Base-by-base conservation (phyloP, 2,113 vertebrate species). In the Sphaerodactylus townsendi region DNA sequence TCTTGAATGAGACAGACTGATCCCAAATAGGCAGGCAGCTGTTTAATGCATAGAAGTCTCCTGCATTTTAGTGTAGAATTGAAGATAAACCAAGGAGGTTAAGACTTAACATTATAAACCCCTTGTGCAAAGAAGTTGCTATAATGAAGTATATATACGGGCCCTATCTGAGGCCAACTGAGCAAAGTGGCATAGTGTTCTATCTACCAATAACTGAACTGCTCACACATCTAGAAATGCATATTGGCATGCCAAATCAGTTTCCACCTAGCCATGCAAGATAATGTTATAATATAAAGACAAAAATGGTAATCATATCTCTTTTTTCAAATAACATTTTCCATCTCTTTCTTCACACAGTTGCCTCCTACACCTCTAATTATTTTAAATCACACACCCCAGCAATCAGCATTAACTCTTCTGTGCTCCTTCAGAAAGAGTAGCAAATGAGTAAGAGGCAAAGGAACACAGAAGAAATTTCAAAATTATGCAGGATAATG, bases 311-410 rank as follows among this genome's bases (percentile, higher is more conserved):
- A 83, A 7, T 0, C 5, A 81, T 14, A 68, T 85, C 4, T 68
- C 82, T 13, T 44, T 89, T 93, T 87, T 65, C 77, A 88, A 56
- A 17, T 50, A 88, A 35, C 72, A 85, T 53, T 86, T 90, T 68
- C 84, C 83, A 77, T 84, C 82, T 93, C 46, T 39, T 21, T 86
- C 86, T 88, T 85, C 84, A 66, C 73, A 76, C 53, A 71, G n/a
- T 44, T 92, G 2, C 83, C 82, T 92, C 91, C 92, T 92, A 92
- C 88, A 50, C 48, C 46, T 64, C 69, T 89, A 37, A 84, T 93
- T 86, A 93, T 88, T 93, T 92, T 83, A 89, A 81, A 82, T 59
- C 80, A 83, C 73, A 90, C 81, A 78, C 79, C 17, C n/a, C 83
- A 79, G 59, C 66, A 84, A 3, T 69, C 35, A 85, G 79, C 86